Evolutionary conservation across 1,140 invertebrate species (phyloP).

Genomic region (Melitaea cinxia): DNA sequence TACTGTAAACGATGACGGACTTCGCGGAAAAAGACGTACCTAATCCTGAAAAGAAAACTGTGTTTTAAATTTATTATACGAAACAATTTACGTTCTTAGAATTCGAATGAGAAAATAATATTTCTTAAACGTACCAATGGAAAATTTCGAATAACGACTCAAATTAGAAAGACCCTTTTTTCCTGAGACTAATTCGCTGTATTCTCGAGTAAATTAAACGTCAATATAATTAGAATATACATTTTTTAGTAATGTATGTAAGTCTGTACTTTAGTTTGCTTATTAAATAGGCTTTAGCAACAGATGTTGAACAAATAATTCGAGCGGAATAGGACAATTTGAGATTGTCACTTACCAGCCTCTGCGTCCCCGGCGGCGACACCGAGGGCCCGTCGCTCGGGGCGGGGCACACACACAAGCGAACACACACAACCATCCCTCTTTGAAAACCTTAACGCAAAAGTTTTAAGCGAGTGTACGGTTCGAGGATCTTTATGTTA

Average conservation of each 20-base stretch:
- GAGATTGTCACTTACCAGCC: slow-evolving; percentile 39
- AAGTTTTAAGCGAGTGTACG: slow-evolving; percentile 31
- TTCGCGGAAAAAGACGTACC: slow-evolving; percentile 56
- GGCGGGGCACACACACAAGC: slow-evolving; percentile 58
- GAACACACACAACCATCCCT: slow-evolving; percentile 27
- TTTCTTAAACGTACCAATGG: neutral
- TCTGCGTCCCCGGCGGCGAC: slow-evolving; percentile 48
- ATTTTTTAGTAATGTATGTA: neutral
- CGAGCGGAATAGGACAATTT: slow-evolving; percentile 4
- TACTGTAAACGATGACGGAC: slow-evolving; percentile 74
- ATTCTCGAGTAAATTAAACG: no score
- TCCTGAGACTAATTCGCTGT: no score
- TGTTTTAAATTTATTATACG: neutral
- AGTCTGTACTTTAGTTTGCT: neutral
- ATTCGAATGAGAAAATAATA: neutral
- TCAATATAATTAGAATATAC: neutral
- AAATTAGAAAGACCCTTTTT: neutral
- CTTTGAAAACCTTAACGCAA: slow-evolving; percentile 38
- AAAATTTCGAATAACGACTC: neutral
- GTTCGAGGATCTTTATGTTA: slow-evolving; percentile 9
- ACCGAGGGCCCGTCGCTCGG: slow-evolving; percentile 63
- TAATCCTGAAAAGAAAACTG: slow-evolving; percentile 37
- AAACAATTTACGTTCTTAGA: neutral
- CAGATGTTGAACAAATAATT: neutral
- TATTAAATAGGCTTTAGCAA: neutral